Evolutionary conservation across 2,113 vertebrate genomes (phyloP).

Genomic region (Gorsachius goisagi): DNA sequence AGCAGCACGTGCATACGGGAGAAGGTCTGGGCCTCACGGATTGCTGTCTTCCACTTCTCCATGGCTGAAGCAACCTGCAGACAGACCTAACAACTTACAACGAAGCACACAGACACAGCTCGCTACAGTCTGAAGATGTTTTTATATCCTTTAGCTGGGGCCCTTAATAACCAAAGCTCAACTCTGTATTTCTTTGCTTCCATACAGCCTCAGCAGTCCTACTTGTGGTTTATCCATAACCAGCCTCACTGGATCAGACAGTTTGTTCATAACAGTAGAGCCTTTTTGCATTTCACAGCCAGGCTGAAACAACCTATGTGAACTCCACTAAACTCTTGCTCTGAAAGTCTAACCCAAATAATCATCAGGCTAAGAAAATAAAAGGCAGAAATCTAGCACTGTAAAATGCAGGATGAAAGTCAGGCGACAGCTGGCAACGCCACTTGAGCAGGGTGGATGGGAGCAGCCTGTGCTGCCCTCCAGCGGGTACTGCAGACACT

Average conservation of each 20-base stretch:
- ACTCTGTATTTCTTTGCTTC: not conserved
- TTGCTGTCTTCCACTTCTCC: constrained; percentile 93
- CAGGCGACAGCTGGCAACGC: not conserved
- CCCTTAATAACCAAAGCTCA: not conserved
- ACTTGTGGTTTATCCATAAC: not conserved
- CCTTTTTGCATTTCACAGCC: not conserved
- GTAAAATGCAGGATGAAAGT: not conserved
- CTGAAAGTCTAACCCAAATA: constrained; percentile 41
- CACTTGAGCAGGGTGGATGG: not conserved
- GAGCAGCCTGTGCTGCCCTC: constrained; percentile 58
- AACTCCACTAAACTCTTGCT: constrained; percentile 4
- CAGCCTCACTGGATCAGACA: not conserved
- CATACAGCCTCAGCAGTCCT: not conserved
- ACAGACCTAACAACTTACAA: constrained; percentile 31
- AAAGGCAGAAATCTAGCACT: not conserved
- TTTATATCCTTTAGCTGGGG: not conserved
- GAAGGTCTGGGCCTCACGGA: constrained; percentile 94
- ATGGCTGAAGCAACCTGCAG: constrained; percentile 91
- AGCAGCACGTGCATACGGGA: constrained; percentile 96
- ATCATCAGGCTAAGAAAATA: constrained; percentile 32
- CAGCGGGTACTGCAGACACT: constrained; percentile 15
- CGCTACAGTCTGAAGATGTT: not conserved
- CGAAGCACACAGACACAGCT: not conserved
- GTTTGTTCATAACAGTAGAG: not conserved
- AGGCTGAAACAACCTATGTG: not conserved